Percentiles rank a stretch among this genome's conserved stretches.
These are phyloP conservation scores for Nematostella vectensis DNA, from an alignment of 92 coral and sea anemone species.

Conservation along the genomic window DNA sequence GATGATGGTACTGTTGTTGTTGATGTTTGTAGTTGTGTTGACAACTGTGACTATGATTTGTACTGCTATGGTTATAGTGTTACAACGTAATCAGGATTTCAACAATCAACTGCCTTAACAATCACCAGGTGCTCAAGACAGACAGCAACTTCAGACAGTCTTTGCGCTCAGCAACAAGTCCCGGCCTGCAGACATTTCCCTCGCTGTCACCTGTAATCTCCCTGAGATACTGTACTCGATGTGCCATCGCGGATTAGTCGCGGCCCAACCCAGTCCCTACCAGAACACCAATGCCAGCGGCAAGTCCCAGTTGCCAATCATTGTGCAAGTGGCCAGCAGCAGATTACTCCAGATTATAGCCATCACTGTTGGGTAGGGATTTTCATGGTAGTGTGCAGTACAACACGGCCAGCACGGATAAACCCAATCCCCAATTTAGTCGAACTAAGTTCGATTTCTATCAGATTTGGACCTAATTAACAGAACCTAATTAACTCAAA, in stretches of 20 bases:
- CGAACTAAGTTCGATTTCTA: background rate
- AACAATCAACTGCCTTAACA: too few relatives aligned
- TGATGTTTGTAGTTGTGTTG: too few relatives aligned
- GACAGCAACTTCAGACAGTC: slow-evolving; percentile 65
- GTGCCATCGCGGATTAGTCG: slow-evolving; percentile 65
- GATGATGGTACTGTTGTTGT: too few relatives aligned
- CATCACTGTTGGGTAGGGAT: slow-evolving; percentile 60
- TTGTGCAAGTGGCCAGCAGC: slow-evolving; percentile 63
- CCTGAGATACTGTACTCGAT: slow-evolving; percentile 50
- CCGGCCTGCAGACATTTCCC: slow-evolving; percentile 59
- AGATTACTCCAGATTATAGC: slow-evolving; percentile 76
- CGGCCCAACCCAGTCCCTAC: slow-evolving; percentile 63
- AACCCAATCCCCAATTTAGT: background rate
- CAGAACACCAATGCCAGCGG: slow-evolving; percentile 39
- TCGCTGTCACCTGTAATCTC: slow-evolving; percentile 59
- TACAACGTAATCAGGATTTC: too few relatives aligned
- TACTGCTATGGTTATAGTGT: too few relatives aligned
- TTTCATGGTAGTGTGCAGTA: background rate
- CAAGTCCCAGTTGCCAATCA: slow-evolving; percentile 55
- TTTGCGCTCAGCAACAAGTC: slow-evolving; percentile 77
- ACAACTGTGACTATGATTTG: too few relatives aligned
- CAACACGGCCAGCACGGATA: slow-evolving; percentile 1
- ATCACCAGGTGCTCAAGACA: slow-evolving; percentile 73
- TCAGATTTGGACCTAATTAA: too few relatives aligned
- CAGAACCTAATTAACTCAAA: too few relatives aligned